Percentiles rank a stretch among this genome's conserved stretches.
Conservation (phyloP, 2,797 vertebrate genomes). For the Dendrocincla fuliginosa region DNA sequence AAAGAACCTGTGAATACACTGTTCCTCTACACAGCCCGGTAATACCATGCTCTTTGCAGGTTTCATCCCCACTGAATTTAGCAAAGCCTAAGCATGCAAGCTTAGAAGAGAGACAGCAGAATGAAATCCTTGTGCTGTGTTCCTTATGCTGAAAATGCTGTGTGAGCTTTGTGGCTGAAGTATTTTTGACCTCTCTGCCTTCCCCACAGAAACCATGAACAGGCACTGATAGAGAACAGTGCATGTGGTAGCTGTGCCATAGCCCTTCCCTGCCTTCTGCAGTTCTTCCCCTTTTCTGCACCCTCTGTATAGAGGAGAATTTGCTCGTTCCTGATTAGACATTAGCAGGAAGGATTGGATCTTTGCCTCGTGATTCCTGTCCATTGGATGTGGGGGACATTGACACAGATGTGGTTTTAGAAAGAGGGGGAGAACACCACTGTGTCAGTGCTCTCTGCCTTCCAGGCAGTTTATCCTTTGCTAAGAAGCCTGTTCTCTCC, state of each 20-base stretch:
- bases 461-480: not conserved
- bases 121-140: not conserved
- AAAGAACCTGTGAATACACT: not conserved
- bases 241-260: not conserved
- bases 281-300: not conserved
- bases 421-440: not conserved
- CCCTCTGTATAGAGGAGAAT: not conserved
- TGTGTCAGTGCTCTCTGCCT: not conserved
- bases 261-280: not conserved
- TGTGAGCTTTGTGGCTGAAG: not conserved
- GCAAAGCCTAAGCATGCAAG: not conserved
- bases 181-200: not conserved
- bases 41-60: not conserved
- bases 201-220: not conserved
- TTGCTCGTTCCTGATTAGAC: not conserved
- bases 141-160: not conserved
- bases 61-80: not conserved
- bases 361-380: not conserved
- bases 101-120: not conserved
- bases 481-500: slow-evolving; percentile 10
- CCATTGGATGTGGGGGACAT: not conserved
- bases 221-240: accelerated
- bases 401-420: not conserved
- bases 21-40: not conserved
- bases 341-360: not conserved